Percentiles rank a stretch among this genome's conserved stretches.
phyloP scores from a whole-genome alignment of 2,113 vertebrate species.

The Charadrius vociferus region DNA sequence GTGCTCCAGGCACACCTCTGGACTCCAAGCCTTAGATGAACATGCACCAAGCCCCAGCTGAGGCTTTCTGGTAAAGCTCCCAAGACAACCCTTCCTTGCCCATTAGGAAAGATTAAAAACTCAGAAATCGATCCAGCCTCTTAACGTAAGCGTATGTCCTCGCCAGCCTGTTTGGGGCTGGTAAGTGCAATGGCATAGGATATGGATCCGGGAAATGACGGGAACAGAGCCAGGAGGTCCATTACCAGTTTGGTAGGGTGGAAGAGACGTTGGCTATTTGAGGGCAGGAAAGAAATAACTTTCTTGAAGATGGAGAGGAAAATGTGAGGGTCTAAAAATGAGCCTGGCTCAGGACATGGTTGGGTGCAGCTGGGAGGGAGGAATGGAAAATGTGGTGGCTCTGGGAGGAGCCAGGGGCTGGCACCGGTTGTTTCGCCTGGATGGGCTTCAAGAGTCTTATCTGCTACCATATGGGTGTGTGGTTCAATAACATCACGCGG shows the following conservation, averaged over 20 bases:
- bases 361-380: not conserved
- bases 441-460: not conserved
- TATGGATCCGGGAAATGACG: not conserved
- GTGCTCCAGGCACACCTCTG: not conserved
- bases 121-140: not conserved
- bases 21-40: not conserved
- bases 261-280: not conserved
- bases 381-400: not conserved
- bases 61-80: not conserved
- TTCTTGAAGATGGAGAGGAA: not conserved
- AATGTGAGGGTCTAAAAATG: not conserved
- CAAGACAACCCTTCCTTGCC: not conserved
- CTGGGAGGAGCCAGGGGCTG: not conserved
- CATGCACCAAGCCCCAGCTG: not conserved
- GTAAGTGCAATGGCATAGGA: not conserved
- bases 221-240: slow-evolving; percentile 23
- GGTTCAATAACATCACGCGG: rapidly evolving
- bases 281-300: not conserved
- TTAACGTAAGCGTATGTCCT: not conserved
- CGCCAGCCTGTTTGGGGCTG: not conserved
- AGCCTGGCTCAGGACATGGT: not conserved
- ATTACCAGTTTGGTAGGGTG: slow-evolving; percentile 15
- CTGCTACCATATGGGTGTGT: not conserved
- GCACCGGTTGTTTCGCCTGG: not conserved
- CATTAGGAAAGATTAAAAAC: not conserved